Conservation (phyloP, 2,113 vertebrate species). For the Zingel zingel region DNA sequence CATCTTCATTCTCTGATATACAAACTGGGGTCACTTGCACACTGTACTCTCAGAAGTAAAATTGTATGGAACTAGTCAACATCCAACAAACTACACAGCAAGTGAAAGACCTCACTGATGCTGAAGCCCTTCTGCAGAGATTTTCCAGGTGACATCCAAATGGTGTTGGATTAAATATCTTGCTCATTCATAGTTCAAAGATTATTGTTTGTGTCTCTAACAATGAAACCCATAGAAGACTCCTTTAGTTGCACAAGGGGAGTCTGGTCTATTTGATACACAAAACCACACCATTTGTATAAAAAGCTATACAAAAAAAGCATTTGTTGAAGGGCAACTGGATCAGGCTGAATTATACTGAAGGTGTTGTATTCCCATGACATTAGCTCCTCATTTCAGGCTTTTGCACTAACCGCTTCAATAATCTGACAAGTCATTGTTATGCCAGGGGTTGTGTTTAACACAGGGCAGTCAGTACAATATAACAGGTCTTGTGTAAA, state of each 20-base stretch:
- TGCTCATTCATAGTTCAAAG: background rate
- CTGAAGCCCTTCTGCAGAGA: background rate
- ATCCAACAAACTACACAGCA: background rate
- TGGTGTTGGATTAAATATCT: background rate
- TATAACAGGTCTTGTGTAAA: constrained; percentile 71
- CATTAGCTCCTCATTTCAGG: constrained; percentile 2
- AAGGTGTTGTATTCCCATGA: constrained; percentile 12
- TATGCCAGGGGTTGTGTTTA: constrained; percentile 11
- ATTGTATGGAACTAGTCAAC: background rate
- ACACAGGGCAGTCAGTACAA: background rate
- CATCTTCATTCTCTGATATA: background rate
- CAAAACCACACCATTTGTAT: background rate
- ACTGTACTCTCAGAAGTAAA: background rate
- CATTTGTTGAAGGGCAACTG: background rate
- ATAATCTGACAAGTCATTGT: constrained; percentile 3
- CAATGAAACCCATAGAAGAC: constrained; percentile 73
- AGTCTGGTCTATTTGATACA: constrained; percentile 77
- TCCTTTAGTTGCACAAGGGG: constrained; percentile 47
- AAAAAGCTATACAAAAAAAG: background rate
- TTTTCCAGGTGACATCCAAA: background rate
- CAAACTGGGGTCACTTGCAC: background rate
- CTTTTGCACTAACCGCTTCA: background rate
- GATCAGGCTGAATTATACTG: background rate
- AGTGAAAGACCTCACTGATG: background rate
- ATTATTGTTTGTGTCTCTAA: constrained; percentile 71